Conservation (phyloP, 2,888 invertebrate genomes). For the Luffia ferchaultella region DNA sequence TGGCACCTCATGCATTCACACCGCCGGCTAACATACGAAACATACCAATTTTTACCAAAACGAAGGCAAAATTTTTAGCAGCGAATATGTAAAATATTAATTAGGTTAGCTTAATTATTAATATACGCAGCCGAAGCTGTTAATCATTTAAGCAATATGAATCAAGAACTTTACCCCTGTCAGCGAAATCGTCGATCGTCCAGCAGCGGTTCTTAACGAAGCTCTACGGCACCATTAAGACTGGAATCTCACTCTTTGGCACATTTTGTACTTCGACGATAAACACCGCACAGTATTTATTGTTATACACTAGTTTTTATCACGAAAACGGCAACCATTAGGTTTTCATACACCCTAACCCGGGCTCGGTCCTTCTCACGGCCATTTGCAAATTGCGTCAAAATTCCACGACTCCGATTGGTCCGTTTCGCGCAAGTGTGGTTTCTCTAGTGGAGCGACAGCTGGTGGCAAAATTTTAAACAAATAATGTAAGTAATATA, state of each 20-base stretch:
- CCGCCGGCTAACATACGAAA: no score
- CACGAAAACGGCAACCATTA: constrained; percentile 56
- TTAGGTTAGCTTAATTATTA: background rate
- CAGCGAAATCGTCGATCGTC: constrained; percentile 55
- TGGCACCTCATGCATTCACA: background rate
- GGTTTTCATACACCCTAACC: constrained; percentile 51
- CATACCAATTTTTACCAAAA: no score
- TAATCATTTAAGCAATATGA: background rate
- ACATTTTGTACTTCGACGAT: constrained; percentile 53
- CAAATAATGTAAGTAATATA: constrained; percentile 21
- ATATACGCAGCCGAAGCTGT: background rate
- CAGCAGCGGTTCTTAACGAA: constrained; percentile 45
- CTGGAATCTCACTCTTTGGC: constrained; percentile 62
- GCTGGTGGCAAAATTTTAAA: constrained; percentile 27
- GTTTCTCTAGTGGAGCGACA: constrained; percentile 29
- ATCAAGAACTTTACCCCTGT: constrained; percentile 57
- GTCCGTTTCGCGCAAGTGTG: constrained; percentile 47
- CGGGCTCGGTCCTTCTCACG: constrained; percentile 61
- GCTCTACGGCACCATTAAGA: constrained; percentile 60
- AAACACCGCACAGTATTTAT: constrained; percentile 54
- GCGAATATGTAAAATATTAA: background rate
- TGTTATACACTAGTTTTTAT: constrained; percentile 47
- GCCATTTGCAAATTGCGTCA: constrained; percentile 69
- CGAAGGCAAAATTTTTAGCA: no score
- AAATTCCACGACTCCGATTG: constrained; percentile 57